These are phyloP conservation scores for Spondyliosoma cantharus DNA, from an alignment of 2,797 vertebrate species.

Conservation along the genomic window DNA sequence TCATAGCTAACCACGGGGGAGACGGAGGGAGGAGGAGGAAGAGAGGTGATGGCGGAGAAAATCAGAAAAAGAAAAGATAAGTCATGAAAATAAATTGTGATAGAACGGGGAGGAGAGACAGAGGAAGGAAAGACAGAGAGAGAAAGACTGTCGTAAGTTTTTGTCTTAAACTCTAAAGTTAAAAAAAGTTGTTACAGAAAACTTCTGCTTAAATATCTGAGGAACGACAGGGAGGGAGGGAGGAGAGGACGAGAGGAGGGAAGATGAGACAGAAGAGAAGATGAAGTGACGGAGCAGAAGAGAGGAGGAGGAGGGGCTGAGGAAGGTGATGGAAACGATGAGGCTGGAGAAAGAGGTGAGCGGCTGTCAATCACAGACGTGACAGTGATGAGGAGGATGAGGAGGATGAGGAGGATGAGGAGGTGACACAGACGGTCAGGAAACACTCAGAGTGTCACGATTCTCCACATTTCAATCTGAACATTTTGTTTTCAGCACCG, in stretches of 20 bases:
- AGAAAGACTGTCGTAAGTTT: slow-evolving; percentile 27
- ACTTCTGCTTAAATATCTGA: not conserved
- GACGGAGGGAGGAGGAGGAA: not conserved
- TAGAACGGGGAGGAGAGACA: not conserved
- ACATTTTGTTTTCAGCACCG: no score
- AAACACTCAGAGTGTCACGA: not conserved
- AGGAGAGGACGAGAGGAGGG: not conserved
- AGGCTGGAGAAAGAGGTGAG: not conserved
- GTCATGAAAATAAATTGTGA: not conserved
- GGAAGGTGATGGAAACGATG: not conserved
- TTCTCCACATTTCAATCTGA: no score
- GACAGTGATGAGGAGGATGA: not conserved
- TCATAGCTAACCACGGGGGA: slow-evolving; percentile 88
- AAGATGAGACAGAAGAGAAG: not conserved
- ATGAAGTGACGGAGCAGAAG: not conserved
- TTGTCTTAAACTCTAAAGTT: slow-evolving; percentile 40
- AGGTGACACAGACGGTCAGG: not conserved
- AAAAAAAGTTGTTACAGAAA: not conserved
- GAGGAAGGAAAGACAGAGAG: slow-evolving; percentile 51
- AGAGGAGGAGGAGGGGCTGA: not conserved
- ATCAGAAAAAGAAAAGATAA: not conserved
- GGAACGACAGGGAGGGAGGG: not conserved
- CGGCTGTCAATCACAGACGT: not conserved
- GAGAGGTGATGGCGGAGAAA: slow-evolving; percentile 21
- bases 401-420: not conserved